These are phyloP conservation scores for Scaptomyza tumidula DNA, from an alignment of 2,888 invertebrate genomes.

Conservation along the genomic window DNA sequence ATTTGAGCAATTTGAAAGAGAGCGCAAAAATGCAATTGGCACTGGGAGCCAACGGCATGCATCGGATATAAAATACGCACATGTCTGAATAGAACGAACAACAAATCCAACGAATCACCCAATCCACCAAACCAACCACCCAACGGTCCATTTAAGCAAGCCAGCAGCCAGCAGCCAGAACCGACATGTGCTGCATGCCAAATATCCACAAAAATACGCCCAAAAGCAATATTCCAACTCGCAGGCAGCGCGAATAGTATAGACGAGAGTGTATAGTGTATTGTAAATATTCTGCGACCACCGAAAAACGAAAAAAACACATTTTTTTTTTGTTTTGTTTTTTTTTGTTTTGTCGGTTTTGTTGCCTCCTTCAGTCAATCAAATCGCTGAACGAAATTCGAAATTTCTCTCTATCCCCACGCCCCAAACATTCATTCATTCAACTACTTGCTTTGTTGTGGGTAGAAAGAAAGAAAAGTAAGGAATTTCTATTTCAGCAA, in stretches of 20 bases:
- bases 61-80: conserved; percentile 14
- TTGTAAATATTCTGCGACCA: conserved; percentile 46
- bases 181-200: conserved; percentile 59
- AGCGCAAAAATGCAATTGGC: conserved; percentile 72
- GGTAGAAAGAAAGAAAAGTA: conserved; percentile 11
- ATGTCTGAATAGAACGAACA: conserved; percentile 14
- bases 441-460: conserved; percentile 19
- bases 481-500: conserved; percentile 37
- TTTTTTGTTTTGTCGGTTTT: neutral
- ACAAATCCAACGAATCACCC: neutral
- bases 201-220: conserved; percentile 52
- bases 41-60: conserved; percentile 16
- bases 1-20: conserved; percentile 67
- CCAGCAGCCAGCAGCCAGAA: conserved; percentile 2
- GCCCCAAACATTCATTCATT: neutral
- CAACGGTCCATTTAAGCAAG: conserved; percentile 18
- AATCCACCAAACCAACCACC: conserved; percentile 4
- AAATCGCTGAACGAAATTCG: conserved; percentile 47
- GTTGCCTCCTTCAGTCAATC: conserved; percentile 50
- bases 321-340: neutral
- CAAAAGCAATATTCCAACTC: conserved; percentile 59
- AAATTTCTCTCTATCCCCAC: conserved; percentile 17
- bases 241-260: conserved; percentile 42
- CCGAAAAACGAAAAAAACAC: conserved; percentile 37
- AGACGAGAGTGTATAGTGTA: conserved; percentile 22